phyloP scores from a whole-genome alignment of 1,140 invertebrate genomes.

The Helicoverpa armigera region DNA sequence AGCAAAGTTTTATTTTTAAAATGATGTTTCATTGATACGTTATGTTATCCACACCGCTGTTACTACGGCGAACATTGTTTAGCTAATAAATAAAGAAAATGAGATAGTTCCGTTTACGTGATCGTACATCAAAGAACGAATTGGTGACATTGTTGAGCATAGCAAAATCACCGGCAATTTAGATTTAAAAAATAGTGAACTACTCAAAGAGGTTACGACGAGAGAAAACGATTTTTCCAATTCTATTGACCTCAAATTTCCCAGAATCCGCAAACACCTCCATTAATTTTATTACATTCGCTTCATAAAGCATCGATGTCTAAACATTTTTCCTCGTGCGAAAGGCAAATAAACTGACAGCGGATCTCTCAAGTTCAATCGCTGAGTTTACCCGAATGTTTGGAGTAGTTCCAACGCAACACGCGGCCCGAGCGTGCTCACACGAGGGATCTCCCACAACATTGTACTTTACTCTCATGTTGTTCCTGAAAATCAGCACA shows the following conservation, averaged over 20 bases:
- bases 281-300: neutral
- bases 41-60: neutral
- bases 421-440: constrained; percentile 28
- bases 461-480: constrained; percentile 25
- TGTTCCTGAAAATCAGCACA: constrained; percentile 38
- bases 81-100: neutral
- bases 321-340: constrained; percentile 21
- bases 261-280: neutral
- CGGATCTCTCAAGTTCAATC: constrained; percentile 27
- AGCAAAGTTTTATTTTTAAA: constrained; percentile 36
- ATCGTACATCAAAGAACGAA: too few species aligned
- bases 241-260: neutral
- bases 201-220: too few species aligned
- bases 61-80: neutral
- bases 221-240: too few species aligned
- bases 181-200: too few species aligned
- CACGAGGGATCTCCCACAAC: constrained; percentile 40
- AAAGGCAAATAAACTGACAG: constrained; percentile 1
- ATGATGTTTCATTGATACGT: constrained; percentile 20
- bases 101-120: too few species aligned
- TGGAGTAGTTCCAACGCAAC: constrained; percentile 37
- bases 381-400: constrained; percentile 34
- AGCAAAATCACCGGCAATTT: too few species aligned
- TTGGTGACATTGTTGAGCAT: too few species aligned
- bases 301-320: neutral